A percentile compares a stretch with the other conserved stretches of the same genome.
These are phyloP conservation scores for Drosophila anceps DNA, from an alignment of 2,888 invertebrate genomes.

Conservation along the genomic window DNA sequence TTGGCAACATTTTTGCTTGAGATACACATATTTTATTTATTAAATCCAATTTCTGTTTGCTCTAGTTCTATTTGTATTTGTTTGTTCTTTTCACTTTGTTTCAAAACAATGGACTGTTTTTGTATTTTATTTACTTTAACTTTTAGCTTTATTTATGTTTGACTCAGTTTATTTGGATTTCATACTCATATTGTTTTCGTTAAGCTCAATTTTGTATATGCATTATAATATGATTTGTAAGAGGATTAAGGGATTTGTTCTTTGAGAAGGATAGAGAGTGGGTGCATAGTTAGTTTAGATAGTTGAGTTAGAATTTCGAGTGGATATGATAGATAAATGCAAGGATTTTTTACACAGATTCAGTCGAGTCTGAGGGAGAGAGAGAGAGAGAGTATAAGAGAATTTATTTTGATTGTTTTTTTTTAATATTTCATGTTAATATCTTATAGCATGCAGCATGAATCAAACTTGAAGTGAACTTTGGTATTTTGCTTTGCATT, in stretches of 20 bases:
- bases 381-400: neutral
- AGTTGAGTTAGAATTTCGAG: neutral
- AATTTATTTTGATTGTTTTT: neutral
- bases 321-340: constrained; percentile 40
- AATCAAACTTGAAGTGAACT: neutral
- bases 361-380: neutral
- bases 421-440: neutral
- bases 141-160: constrained; percentile 11
- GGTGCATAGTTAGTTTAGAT: neutral
- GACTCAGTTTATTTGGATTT: neutral
- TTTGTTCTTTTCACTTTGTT: neutral
- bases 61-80: constrained; percentile 15
- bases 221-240: neutral
- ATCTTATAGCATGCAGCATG: neutral
- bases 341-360: constrained; percentile 26
- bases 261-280: constrained; percentile 10
- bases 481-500: neutral
- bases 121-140: constrained; percentile 15
- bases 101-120: constrained; percentile 19
- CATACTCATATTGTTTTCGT: constrained; percentile 22
- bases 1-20: constrained; percentile 64
- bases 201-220: constrained; percentile 41
- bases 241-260: constrained; percentile 22
- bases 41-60: constrained; percentile 17
- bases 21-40: constrained; percentile 25